Percentiles rank a stretch among this genome's conserved stretches.
Evolutionary conservation across 2,797 vertebrate genomes (phyloP).

Genomic region (Moxostoma hubbsi): DNA sequence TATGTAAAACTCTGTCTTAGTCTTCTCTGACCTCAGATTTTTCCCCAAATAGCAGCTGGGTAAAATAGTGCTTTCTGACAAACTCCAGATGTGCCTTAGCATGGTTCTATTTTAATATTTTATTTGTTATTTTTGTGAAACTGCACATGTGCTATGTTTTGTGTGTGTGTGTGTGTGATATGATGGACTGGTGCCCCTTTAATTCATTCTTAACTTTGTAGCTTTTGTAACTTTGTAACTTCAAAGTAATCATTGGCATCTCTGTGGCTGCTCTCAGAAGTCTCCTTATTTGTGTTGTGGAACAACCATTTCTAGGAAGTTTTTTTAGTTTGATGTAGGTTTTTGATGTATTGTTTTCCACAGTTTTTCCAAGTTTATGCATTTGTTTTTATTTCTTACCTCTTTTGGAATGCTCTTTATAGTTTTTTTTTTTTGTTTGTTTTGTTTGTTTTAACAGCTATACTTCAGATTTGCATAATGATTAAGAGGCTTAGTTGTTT

Average conservation of each 20-base stretch:
- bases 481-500: background rate
- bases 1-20: background rate
- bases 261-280: background rate
- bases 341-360: background rate
- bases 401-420: background rate
- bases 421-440: background rate
- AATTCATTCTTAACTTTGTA: too few relatives aligned
- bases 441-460: background rate
- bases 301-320: background rate
- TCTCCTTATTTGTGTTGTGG: too few relatives aligned
- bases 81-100: background rate
- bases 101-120: too few relatives aligned
- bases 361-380: background rate
- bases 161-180: too few relatives aligned
- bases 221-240: too few relatives aligned
- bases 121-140: background rate
- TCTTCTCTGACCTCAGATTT: background rate
- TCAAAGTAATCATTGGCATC: background rate
- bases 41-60: background rate
- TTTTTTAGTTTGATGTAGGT: background rate
- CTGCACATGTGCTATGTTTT: too few relatives aligned
- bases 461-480: background rate
- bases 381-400: background rate
- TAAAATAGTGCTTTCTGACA: constrained; percentile 1
- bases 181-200: too few relatives aligned